These are phyloP conservation scores for Echeneis naucrates DNA, from an alignment of 2,797 vertebrate genomes.

Conservation along the genomic window DNA sequence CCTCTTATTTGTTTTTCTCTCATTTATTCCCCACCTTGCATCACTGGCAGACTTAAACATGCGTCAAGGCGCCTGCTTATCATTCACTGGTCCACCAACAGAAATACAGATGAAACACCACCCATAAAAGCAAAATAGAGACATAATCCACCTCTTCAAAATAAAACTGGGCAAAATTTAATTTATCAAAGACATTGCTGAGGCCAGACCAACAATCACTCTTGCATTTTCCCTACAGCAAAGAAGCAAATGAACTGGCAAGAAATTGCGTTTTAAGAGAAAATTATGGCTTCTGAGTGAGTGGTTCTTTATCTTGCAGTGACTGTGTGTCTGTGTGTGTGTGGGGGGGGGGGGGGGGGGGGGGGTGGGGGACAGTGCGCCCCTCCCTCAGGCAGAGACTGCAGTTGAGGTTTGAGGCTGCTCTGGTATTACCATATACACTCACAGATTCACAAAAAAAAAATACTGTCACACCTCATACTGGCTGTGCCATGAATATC, in stretches of 20 bases:
- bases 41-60: constrained; percentile 69
- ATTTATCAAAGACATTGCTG: constrained; percentile 65
- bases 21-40: constrained; percentile 73
- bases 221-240: constrained; percentile 62
- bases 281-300: constrained; percentile 76
- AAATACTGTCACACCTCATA: constrained; percentile 80
- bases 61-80: constrained; percentile 65
- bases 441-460: constrained; percentile 75
- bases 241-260: constrained; percentile 71
- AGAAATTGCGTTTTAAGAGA: constrained; percentile 74
- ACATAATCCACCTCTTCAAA: constrained; percentile 71
- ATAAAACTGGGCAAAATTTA: constrained; percentile 66
- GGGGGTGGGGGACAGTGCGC: constrained; percentile 42
- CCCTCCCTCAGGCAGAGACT: constrained; percentile 67
- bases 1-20: constrained; percentile 82
- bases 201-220: constrained; percentile 60
- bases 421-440: constrained; percentile 76
- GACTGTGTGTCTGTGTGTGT: too few relatives aligned
- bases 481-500: constrained; percentile 79
- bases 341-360: too few relatives aligned
- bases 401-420: constrained; percentile 73
- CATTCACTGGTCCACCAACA: constrained; percentile 62
- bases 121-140: constrained; percentile 61
- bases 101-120: constrained; percentile 44
- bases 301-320: constrained; percentile 66